A percentile compares a stretch with the other conserved stretches of the same genome.
phyloP scores from a whole-genome alignment of 2,888 invertebrate genomes.

The Zhuqinia jingwanae region DNA sequence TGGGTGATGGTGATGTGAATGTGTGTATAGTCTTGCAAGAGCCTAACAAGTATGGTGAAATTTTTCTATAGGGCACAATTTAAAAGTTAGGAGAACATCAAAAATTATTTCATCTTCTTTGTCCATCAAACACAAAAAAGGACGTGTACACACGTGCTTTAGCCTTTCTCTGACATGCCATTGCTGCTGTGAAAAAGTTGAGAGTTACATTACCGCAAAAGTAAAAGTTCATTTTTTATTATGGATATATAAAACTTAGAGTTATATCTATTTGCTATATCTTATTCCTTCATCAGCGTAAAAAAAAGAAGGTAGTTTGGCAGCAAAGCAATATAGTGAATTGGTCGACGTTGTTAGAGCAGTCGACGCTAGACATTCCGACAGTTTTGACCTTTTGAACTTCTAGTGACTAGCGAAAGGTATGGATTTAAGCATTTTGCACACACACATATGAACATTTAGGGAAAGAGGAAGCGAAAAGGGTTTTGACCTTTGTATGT shows the following conservation, averaged over 20 bases:
- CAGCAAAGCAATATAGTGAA: background rate
- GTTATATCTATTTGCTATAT: background rate
- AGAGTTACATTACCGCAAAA: too few relatives aligned
- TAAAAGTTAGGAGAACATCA: background rate
- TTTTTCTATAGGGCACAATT: background rate
- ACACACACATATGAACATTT: slow-evolving; percentile 26
- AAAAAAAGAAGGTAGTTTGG: too few relatives aligned
- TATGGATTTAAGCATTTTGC: slow-evolving; percentile 37
- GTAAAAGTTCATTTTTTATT: background rate
- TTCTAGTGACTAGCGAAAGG: slow-evolving; percentile 26
- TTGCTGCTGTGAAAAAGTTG: too few relatives aligned
- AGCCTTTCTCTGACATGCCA: background rate
- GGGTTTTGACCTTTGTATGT: slow-evolving; percentile 53
- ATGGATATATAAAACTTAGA: background rate
- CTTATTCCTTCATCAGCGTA: slow-evolving; percentile 26
- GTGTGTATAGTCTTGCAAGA: background rate
- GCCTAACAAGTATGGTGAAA: background rate
- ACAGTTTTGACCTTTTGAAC: slow-evolving; percentile 49
- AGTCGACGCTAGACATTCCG: background rate
- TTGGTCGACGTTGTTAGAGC: background rate
- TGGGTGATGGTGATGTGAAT: slow-evolving; percentile 3
- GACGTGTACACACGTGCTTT: slow-evolving; percentile 26
- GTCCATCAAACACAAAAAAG: background rate
- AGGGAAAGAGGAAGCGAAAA: slow-evolving; percentile 7
- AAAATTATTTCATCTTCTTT: background rate